Percentiles rank a stretch among this genome's conserved stretches.
phyloP scores from a whole-genome alignment of 2,888 invertebrate species.

The Leptopilina drosophilae region DNA sequence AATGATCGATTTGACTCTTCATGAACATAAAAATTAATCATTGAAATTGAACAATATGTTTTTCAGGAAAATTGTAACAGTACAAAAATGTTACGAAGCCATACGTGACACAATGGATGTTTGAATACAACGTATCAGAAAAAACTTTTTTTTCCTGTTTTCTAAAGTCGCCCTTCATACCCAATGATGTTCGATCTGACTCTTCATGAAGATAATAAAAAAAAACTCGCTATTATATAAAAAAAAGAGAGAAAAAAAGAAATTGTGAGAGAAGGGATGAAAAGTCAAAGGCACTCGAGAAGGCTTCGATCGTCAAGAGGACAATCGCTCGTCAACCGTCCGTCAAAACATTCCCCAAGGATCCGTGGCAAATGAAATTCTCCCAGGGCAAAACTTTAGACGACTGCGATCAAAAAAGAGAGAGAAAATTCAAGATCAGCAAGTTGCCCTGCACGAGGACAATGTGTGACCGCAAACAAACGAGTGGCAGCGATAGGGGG shows the following conservation, averaged over 20 bases:
- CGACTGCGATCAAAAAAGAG: conserved; percentile 9
- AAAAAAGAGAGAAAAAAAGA: conserved; percentile 16
- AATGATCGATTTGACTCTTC: too few species aligned
- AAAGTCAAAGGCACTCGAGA: conserved; percentile 42
- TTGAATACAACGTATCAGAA: neutral
- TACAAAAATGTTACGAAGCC: too few species aligned
- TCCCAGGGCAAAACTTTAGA: conserved; percentile 58
- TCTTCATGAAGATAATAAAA: conserved; percentile 38
- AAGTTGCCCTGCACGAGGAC: conserved; percentile 63
- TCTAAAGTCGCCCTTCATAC: neutral
- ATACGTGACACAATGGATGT: too few species aligned
- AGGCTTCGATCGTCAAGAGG: conserved; percentile 57
- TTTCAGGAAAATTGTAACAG: too few species aligned
- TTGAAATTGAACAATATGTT: too few species aligned
- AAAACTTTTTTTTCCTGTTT: neutral
- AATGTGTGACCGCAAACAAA: conserved; percentile 77
- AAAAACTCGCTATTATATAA: conserved; percentile 29
- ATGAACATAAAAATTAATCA: too few species aligned
- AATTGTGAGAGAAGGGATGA: conserved; percentile 21
- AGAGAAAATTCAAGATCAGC: conserved; percentile 53
- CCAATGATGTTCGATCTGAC: neutral
- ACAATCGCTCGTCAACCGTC: conserved; percentile 75
- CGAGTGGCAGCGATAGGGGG: conserved; percentile 76
- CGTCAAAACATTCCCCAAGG: conserved; percentile 76
- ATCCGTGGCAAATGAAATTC: conserved; percentile 74